These are phyloP conservation scores for Artibeus jamaicensis DNA, from an alignment of 2,797 vertebrate species.

Conservation along the genomic window DNA sequence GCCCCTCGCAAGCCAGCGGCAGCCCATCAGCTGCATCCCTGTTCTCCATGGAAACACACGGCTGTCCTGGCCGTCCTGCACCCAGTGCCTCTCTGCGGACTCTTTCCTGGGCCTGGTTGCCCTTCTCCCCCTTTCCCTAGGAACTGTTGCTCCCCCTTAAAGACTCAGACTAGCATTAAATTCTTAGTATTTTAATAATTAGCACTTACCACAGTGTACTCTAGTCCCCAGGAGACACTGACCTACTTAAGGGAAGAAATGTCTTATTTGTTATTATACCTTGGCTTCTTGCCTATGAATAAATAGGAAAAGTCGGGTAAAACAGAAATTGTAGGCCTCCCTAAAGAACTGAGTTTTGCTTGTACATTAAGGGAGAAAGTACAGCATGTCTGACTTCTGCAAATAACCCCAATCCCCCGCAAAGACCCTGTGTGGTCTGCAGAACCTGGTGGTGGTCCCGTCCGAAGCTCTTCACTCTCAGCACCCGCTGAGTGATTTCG, in stretches of 20 bases:
- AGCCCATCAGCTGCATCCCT: not conserved
- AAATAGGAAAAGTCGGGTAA: not conserved
- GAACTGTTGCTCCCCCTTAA: not conserved
- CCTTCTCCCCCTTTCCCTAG: not conserved
- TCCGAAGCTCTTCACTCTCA: not conserved
- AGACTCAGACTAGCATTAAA: not conserved
- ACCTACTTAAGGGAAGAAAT: not conserved
- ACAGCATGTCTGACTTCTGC: not conserved
- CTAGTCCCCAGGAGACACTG: not conserved
- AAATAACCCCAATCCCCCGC: not conserved
- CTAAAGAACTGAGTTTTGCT: not conserved
- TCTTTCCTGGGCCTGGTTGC: not conserved
- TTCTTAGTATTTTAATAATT: not conserved
- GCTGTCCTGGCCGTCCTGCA: not conserved
- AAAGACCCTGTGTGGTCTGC: not conserved
- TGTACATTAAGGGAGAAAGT: not conserved
- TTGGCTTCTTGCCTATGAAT: not conserved
- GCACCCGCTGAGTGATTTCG: not conserved
- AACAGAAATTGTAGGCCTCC: not conserved
- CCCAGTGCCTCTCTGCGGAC: accelerated
- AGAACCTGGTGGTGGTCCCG: not conserved
- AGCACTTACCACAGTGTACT: not conserved
- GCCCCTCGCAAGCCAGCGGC: not conserved
- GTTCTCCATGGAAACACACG: not conserved
- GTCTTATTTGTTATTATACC: not conserved